These are phyloP conservation scores for Phenganax marumi DNA, from an alignment of 92 coral and sea anemone species.

Conservation along the genomic window DNA sequence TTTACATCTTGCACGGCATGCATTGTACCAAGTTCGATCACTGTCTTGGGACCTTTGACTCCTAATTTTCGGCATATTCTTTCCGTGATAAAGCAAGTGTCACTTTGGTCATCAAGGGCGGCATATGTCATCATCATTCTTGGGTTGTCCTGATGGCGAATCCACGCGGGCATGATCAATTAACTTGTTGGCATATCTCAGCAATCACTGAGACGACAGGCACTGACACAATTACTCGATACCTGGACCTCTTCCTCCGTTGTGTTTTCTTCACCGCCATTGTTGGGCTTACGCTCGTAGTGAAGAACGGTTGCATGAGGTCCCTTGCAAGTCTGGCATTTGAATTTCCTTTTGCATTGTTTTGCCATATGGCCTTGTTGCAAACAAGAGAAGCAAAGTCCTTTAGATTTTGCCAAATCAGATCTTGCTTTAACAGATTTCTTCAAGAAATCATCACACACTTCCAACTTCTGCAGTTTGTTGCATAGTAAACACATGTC, in stretches of 20 bases:
- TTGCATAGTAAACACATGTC: too few species aligned
- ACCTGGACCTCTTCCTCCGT: not conserved
- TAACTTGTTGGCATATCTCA: constrained; percentile 41
- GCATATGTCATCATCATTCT: constrained; percentile 36
- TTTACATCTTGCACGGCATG: constrained; percentile 42
- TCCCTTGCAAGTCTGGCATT: constrained; percentile 60
- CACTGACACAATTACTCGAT: not conserved
- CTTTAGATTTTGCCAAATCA: constrained; percentile 50
- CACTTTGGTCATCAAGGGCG: constrained; percentile 64
- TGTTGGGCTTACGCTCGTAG: constrained; percentile 1
- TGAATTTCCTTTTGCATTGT: constrained; percentile 41
- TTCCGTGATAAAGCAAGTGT: constrained; percentile 57
- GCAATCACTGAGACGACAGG: not conserved
- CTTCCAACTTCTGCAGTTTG: too few species aligned
- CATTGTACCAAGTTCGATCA: constrained; percentile 53
- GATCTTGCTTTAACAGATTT: too few species aligned
- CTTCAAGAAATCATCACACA: too few species aligned
- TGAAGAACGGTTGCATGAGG: constrained; percentile 65
- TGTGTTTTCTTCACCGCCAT: too few species aligned
- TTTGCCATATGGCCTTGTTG: constrained; percentile 45
- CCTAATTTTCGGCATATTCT: constrained; percentile 36
- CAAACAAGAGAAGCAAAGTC: constrained; percentile 60
- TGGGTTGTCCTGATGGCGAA: constrained; percentile 51
- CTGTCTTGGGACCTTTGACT: constrained; percentile 49
- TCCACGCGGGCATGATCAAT: constrained; percentile 49